phyloP scores from a whole-genome alignment of 1,140 invertebrate genomes.

The Drosophila aff. region DNA sequence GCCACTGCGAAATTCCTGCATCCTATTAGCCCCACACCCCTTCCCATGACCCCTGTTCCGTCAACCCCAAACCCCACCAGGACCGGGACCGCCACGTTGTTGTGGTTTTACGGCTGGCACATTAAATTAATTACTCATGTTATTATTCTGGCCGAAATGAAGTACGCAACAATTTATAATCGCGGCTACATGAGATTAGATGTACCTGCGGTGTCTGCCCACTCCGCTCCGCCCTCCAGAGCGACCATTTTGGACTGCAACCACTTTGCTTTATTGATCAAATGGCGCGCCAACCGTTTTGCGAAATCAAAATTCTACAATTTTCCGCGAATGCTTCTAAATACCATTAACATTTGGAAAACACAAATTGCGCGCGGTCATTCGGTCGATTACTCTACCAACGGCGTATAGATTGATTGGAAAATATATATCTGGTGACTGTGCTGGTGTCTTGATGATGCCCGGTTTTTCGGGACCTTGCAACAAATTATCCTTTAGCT shows the following conservation, averaged over 20 bases:
- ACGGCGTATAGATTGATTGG: background rate
- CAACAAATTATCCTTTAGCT: too few relatives aligned
- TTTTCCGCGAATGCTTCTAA: slow-evolving; percentile 50
- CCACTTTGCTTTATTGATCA: slow-evolving; percentile 80
- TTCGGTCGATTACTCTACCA: background rate
- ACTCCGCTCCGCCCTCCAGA: slow-evolving; percentile 1
- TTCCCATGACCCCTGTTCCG: background rate
- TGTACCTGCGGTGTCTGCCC: slow-evolving; percentile 69
- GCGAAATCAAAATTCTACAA: slow-evolving; percentile 73
- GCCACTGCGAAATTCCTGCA: slow-evolving; percentile 19
- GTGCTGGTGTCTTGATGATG: too few relatives aligned
- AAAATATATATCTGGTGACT: background rate
- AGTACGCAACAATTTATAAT: slow-evolving; percentile 85
- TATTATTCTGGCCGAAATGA: slow-evolving; percentile 83
- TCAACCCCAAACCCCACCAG: background rate
- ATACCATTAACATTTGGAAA: slow-evolving; percentile 57
- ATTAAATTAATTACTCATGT: slow-evolving; percentile 85
- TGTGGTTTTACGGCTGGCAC: slow-evolving; percentile 70
- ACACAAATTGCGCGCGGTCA: slow-evolving; percentile 33
- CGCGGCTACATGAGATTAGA: slow-evolving; percentile 81
- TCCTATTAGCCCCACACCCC: background rate
- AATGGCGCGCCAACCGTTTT: slow-evolving; percentile 53
- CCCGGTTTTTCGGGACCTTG: too few relatives aligned
- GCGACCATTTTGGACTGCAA: slow-evolving; percentile 37
- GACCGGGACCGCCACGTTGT: slow-evolving; percentile 26